Base-by-base conservation (phyloP, 2,888 invertebrate species). In the Scelioninae gen. 2 region DNA sequence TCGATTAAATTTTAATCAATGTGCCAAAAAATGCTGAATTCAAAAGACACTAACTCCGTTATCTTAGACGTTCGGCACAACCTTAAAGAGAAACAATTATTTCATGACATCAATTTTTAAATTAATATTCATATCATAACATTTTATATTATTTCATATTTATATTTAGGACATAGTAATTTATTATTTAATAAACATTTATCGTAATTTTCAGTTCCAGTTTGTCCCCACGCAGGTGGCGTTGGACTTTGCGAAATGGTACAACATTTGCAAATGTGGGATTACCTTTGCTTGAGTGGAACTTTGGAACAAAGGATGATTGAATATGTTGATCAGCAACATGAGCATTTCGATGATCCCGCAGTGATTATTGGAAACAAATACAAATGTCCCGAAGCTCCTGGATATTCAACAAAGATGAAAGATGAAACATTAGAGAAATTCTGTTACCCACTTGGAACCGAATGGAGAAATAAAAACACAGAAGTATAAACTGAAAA, bases 151-250 rank as follows among this genome's bases (percentile, higher is more conserved):
- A 31, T 31, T 31, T 43, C 10, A n/a, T n/a, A n/a, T n/a, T n/a
- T n/a, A n/a, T n/a, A n/a, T n/a, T n/a, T n/a, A n/a, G n/a, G n/a
- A n/a, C n/a, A n/a, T n/a, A n/a, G n/a, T n/a, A n/a, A n/a, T 48
- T 46, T 52, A 58, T 19, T 19, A 37, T 7, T 4, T 22, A 22
- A 22, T 46, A 7, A 28, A 45, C 22, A 11, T 45, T 45, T 1
- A 37, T 13, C 4, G 6, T 31, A 16, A 2, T 15, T 85, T 60
- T 48, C 25, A 96, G 96, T 96, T 11, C 95, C 95, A 81, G 95
- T 97, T 1, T 96, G 96, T 83, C 96, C 97, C 0, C 96, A 97
- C 87, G 96, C 96, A 69, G 97, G 96, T n/a, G 97, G 96, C 5
- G 93, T 96, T 7, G 96, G 96, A 1, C 89, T 97, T 2, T 96